Base-by-base conservation (phyloP, 1,140 invertebrate species). In the Helicoverpa zea region DNA sequence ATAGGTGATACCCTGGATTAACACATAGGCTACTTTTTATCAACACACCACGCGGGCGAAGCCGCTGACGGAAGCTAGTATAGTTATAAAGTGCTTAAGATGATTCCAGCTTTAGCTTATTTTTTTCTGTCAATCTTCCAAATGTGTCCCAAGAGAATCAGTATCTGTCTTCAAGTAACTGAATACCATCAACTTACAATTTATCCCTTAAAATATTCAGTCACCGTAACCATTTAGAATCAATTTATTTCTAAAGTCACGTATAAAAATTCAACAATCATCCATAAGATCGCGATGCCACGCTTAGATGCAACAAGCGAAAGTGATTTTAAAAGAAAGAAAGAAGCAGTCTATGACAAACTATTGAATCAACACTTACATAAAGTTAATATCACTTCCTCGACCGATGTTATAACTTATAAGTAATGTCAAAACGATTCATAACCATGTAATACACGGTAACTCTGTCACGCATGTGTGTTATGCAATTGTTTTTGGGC, bases 371-470 rank as follows among this genome's bases (percentile, higher is more conserved):
- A 61, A 61, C 58, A 59, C 9, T 61, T 61, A 61, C 23, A 5
- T 61, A 61, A 61, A 43, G 5, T 43, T 29, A 3, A 16, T 16
- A 16, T 12, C 10, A 61, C 58, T 61, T 61, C 23, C 23, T 61
- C 58, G 2, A 61, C 12, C 10, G 10, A 11, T 29, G 58, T 4
- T 61, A 13, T 61, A 12, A 29, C 3, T 10, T 59, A 12, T 59
- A 61, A 61, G 23, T 61, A 61, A 61, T 30, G 58, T 61, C 58
- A 30, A 61, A 59, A 29, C 29, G 18, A 23, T 61, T 5, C 58
- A 61, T 61, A 61, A 61, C 58, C 58, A 61, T 61, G 58, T 61
- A 61, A 61, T 30, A 61, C 58, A 29, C 58, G 58, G 58, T 61
- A 29, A 30, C 23, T 13, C 58, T 61, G 58, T 61, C 58, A 61